Evolutionary conservation across 2,797 vertebrate genomes (phyloP).

Genomic region (Capromys pilorides): DNA sequence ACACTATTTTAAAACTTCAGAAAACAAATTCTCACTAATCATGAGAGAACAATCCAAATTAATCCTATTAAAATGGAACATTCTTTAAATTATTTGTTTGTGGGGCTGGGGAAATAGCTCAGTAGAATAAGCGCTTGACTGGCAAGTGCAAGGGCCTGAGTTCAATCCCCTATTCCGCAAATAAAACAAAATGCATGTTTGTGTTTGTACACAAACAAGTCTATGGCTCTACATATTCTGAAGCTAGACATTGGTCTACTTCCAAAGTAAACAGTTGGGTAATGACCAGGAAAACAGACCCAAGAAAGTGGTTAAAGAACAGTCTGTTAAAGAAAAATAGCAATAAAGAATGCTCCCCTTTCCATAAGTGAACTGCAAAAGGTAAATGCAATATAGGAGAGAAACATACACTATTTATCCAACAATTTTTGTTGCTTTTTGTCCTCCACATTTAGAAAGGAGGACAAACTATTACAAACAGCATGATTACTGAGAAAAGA

Average conservation of each 20-base stretch:
- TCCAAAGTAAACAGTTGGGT: not conserved
- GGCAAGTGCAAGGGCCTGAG: too few relatives aligned
- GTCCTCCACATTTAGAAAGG: not conserved
- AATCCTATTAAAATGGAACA: not conserved
- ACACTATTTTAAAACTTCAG: not conserved
- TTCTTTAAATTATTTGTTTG: slow-evolving; percentile 1
- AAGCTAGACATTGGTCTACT: not conserved
- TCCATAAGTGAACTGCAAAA: not conserved
- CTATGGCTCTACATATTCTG: not conserved
- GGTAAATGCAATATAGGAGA: not conserved
- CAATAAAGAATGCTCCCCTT: not conserved
- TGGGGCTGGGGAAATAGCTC: not conserved
- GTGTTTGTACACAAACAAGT: not conserved
- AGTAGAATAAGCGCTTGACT: too few relatives aligned
- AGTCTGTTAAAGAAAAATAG: not conserved
- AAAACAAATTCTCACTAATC: slow-evolving; percentile 39
- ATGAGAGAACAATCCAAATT: not conserved
- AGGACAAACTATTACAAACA: not conserved
- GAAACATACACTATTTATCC: not conserved
- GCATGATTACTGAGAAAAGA: not conserved
- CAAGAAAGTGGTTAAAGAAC: not conserved
- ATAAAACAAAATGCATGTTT: not conserved
- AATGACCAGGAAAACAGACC: not conserved
- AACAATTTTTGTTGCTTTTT: not conserved
- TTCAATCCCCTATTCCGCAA: too few relatives aligned